Evolutionary conservation across 2,113 vertebrate genomes (phyloP).

Genomic region (Oenanthe melanoleuca): DNA sequence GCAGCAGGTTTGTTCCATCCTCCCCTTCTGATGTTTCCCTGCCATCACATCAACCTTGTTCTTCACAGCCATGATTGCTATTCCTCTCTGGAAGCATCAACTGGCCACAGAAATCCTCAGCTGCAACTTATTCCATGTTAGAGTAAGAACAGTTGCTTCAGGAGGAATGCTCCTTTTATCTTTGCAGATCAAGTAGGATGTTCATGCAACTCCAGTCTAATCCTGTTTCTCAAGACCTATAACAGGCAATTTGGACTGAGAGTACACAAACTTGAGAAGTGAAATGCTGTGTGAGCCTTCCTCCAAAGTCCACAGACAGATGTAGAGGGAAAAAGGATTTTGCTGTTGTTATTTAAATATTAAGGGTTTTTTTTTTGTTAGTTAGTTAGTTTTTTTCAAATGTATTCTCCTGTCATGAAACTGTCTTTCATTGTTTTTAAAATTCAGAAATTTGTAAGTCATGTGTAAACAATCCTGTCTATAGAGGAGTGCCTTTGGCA

Average conservation of each 20-base stretch:
- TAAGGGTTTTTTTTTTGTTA: background rate
- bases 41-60: background rate
- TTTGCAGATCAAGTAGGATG: background rate
- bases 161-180: background rate
- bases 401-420: background rate
- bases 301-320: background rate
- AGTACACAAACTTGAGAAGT: background rate
- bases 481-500: background rate
- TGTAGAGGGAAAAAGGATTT: background rate
- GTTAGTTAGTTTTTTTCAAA: background rate
- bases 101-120: background rate
- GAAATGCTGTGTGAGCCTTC: background rate
- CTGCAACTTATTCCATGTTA: background rate
- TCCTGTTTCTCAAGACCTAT: background rate
- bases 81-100: background rate
- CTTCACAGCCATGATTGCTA: background rate
- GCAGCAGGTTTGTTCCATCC: background rate
- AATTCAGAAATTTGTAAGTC: background rate
- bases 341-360: background rate
- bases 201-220: background rate
- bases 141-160: background rate
- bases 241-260: background rate
- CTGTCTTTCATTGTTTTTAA: background rate
- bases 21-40: background rate
- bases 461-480: background rate